These are phyloP conservation scores for Tympanoctomys barrerae DNA, from an alignment of 2,797 vertebrate genomes.

Conservation along the genomic window DNA sequence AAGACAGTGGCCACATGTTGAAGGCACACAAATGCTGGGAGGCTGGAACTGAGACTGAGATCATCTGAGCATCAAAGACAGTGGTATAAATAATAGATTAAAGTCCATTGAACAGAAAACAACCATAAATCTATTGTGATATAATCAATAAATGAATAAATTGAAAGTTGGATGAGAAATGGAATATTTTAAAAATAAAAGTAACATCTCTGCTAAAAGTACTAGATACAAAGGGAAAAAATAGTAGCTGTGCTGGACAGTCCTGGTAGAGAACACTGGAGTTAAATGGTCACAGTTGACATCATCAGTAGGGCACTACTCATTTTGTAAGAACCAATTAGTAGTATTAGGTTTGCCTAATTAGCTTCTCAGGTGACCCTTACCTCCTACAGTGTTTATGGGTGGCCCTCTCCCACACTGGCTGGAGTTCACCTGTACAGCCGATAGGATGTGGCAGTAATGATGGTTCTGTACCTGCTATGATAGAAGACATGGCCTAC, in stretches of 20 bases:
- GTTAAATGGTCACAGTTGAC: conserved; percentile 7
- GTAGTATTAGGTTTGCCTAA: neutral
- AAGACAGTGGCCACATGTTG: neutral
- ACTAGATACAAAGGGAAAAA: conserved; percentile 51
- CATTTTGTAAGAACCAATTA: neutral
- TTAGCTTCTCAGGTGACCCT: neutral
- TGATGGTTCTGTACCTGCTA: neutral
- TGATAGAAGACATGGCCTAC: neutral
- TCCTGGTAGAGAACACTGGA: neutral
- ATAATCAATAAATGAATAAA: conserved; percentile 34
- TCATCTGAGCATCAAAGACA: neutral
- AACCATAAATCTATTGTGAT: neutral
- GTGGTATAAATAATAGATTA: neutral
- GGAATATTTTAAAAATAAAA: conserved; percentile 47
- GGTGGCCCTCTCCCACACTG: neutral
- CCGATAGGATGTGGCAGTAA: neutral
- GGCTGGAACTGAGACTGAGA: neutral
- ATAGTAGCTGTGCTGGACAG: neutral
- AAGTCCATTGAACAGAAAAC: conserved; percentile 38
- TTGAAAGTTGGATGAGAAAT: conserved; percentile 49
- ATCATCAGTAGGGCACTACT: neutral
- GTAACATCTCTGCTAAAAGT: neutral
- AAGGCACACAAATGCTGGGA: neutral
- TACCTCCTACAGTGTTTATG: neutral
- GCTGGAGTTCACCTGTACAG: neutral